Base-by-base conservation (phyloP, 2,888 invertebrate genomes). In the Eristalis tenax region DNA sequence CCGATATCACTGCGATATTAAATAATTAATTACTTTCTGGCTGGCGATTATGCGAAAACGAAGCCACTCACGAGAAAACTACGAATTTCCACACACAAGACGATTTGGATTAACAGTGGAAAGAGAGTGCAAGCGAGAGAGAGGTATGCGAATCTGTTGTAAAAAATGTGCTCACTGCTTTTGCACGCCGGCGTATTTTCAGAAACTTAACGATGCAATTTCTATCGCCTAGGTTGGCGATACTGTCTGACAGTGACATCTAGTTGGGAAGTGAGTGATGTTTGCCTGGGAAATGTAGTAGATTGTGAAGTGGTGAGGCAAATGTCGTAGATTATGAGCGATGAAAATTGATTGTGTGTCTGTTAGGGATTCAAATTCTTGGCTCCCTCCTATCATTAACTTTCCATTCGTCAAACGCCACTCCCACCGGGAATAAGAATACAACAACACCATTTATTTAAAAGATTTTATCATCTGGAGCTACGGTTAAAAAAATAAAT, bases 31-130 rank as follows among this genome's bases (percentile, higher is more conserved):
- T 78, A 13, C 2, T 59, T 26, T 59, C 23, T 75, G 50, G 11
- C 63, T 38, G 65, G 43, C 63, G 63, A 79, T 43, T 57, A 57
- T 75, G 66, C 78, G 75, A 82, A 78, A 78, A 86, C 66, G 75
- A 86, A 74, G 78, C 74, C 77, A 84, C 78, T 83, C 86, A 71
- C 86, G 70, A 70, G 70, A 79, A 71, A 86, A 83, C 83, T 86
- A 86, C 70, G n/a, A 83, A 83, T 86, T 86, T 83, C 86, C 74
- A 82, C 74, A 75, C 69, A 85, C 81, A 85, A 78, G 79, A 78
- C 74, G 65, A 78, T 70, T 81, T n/a, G 66, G 57, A 23, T 71
- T 75, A 71, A 63, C 28, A 66, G 69, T 26, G 28, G 40, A 43
- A 78, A 64, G 32, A 18, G 40, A 38, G 83, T 40, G 32, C 40